Conservation (phyloP, 1,140 invertebrate genomes). For the Aricia agestis region DNA sequence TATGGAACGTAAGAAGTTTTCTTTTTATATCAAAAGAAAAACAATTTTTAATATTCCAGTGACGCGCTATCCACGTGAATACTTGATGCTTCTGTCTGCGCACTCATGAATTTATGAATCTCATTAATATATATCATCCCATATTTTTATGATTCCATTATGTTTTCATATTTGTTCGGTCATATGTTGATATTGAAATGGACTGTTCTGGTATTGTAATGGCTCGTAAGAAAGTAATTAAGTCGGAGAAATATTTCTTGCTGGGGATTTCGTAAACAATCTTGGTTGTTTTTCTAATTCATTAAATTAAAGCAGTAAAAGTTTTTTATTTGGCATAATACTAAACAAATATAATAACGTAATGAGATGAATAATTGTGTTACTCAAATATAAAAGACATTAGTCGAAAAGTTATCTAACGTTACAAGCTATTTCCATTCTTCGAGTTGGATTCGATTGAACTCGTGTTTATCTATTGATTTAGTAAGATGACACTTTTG, state of each 20-base stretch:
- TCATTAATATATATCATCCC: constrained; percentile 42
- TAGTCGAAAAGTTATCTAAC: too few relatives aligned
- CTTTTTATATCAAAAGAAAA: constrained; percentile 35
- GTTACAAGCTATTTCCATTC: neutral
- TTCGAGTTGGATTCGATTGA: neutral
- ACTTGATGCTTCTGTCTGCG: constrained; percentile 38
- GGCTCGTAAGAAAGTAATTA: neutral
- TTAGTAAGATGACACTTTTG: too few relatives aligned
- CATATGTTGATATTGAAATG: constrained; percentile 7
- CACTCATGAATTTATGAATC: constrained; percentile 50
- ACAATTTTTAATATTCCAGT: constrained; percentile 48
- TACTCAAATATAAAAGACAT: too few relatives aligned
- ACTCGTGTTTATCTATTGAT: neutral
- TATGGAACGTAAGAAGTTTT: constrained; percentile 24
- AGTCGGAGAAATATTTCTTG: neutral
- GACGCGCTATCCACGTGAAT: constrained; percentile 35
- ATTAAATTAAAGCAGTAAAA: too few relatives aligned
- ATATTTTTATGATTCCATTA: constrained; percentile 35
- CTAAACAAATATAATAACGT: too few relatives aligned
- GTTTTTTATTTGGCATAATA: too few relatives aligned
- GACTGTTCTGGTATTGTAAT: neutral
- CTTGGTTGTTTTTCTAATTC: too few relatives aligned
- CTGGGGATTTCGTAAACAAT: neutral
- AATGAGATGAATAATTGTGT: too few relatives aligned
- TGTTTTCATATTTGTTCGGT: constrained; percentile 24